Conservation (phyloP, 2,888 invertebrate species). For the Alcis repandata region DNA sequence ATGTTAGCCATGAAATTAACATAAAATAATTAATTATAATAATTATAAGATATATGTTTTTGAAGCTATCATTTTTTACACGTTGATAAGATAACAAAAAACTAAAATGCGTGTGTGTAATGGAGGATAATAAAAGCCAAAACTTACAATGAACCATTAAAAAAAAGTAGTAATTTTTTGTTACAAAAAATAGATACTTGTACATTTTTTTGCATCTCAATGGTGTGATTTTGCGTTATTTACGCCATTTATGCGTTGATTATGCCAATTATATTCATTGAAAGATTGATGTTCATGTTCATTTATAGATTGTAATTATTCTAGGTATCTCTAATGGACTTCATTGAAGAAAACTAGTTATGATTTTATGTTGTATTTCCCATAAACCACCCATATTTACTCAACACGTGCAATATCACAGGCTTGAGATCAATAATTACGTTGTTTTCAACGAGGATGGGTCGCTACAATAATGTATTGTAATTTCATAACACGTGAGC, state of each 20-base stretch:
- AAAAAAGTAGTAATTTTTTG: no score
- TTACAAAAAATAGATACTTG: not conserved
- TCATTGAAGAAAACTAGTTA: not conserved
- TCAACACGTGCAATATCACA: constrained; percentile 6
- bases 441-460: constrained; percentile 13
- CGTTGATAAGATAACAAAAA: no score
- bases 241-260: not conserved
- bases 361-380: not conserved
- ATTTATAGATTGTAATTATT: not conserved
- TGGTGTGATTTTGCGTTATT: not conserved
- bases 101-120: no score
- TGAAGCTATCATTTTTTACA: no score
- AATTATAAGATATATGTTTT: no score
- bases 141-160: no score
- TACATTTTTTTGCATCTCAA: not conserved
- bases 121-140: no score
- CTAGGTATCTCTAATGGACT: not conserved
- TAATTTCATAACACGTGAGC: constrained; percentile 19
- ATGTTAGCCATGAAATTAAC: no score
- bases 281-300: no score
- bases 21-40: no score
- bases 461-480: constrained; percentile 12
- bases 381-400: not conserved
- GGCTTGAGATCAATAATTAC: constrained; percentile 2
- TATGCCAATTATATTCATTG: not conserved